Evolutionary conservation across 2,113 vertebrate species (phyloP), one percentile per base, ranked within the genome.

Genomic region (Urocynchramus pylzowi): DNA sequence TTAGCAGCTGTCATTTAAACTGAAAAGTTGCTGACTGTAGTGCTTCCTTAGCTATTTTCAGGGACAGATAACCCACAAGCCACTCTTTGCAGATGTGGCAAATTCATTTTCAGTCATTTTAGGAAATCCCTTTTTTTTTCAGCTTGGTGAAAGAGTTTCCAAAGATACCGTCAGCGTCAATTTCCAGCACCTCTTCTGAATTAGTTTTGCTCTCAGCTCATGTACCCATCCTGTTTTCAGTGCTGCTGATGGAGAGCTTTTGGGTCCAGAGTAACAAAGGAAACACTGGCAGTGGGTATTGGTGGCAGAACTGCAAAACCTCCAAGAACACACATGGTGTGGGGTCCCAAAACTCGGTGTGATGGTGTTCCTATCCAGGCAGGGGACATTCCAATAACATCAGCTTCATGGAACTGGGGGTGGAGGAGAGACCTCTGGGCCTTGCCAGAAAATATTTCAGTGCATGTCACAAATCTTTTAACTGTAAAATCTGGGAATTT

Each of bases 101-200:
- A 90, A 94, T 77, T 90, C 8, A 77, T 85, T 91, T 95, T 65
- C 79, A 93, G 57, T 89, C 37, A 4, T 50, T 94, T 94, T 94
- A 94, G 91, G 90, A 93, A 94, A 94, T 83, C 70, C 84, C 35
- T 89, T 73, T 77, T 54, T 57, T 60, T 69, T 69, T 67, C 31
- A 63, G 28, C 39, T 60, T 6, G 1, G 41, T 71, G 74, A 42
- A 69, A 68, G 49, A 50, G 33, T 94, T 96, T 94, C 90, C 82
- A 96, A 95, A 86, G 68, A 84, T 31, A 69, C 71, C 5, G 0
- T 84, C 73, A 73, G 73, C n/a, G 22, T 84, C 79, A 42, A 18
- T 93, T 95, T 84, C 82, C 92, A 94, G 41, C 59, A 31, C 82
- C 78, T 82, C 87, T 87, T 87, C 85, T 65, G 54, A 86, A 77